Evolutionary conservation across 2,888 invertebrate species (phyloP).

Genomic region (Lysandra coridon): DNA sequence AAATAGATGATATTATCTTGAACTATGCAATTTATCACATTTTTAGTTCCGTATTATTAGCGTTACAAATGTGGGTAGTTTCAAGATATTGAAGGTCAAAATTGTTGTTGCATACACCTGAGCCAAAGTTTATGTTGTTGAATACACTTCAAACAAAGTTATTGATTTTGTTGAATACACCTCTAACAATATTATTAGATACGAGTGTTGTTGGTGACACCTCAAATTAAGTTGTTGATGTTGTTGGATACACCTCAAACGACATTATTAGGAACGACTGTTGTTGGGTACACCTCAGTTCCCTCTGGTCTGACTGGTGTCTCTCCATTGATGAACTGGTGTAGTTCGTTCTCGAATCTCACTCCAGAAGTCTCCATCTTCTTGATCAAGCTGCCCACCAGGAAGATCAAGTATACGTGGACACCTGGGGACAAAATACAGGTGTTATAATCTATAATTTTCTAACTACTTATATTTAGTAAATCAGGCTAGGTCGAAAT

Average conservation of each 20-base stretch:
- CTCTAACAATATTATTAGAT: neutral
- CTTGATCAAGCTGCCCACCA: constrained; percentile 59
- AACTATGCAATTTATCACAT: neutral
- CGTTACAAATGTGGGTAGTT: neutral
- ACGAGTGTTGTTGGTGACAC: neutral
- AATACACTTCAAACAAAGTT: neutral
- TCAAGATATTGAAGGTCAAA: neutral
- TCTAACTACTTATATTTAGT: too few species aligned
- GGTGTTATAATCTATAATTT: neutral
- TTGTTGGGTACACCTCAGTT: constrained; percentile 47
- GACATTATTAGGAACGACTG: constrained; percentile 40
- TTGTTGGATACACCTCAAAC: constrained; percentile 39
- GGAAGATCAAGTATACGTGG: constrained; percentile 58
- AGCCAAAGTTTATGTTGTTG: neutral
- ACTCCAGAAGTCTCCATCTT: constrained; percentile 55
- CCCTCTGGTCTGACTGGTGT: constrained; percentile 44
- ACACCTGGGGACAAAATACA: constrained; percentile 48
- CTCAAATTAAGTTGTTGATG: constrained; percentile 30
- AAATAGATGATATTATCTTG: neutral
- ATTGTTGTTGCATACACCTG: neutral
- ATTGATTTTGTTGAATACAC: neutral
- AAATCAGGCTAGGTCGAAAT: too few species aligned
- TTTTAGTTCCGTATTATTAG: neutral
- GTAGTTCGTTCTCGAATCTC: constrained; percentile 60
- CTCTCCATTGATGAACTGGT: constrained; percentile 60